Conservation (phyloP, 2,888 invertebrate genomes). For the Galeopsomyia nigrocyanea region DNA sequence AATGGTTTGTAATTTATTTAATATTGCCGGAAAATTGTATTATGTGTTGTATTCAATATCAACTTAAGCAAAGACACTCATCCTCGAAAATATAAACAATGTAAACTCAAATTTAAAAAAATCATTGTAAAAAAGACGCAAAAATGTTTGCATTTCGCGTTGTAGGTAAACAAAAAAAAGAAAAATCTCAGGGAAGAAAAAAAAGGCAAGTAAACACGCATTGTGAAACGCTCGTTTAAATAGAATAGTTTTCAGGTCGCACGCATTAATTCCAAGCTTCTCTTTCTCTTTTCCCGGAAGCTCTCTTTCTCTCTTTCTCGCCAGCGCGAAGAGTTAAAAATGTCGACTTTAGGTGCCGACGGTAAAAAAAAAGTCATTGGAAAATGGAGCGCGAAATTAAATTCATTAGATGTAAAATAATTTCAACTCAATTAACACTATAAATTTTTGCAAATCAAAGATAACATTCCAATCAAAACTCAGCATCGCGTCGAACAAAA, state of each 20-base stretch:
- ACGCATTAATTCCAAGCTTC: neutral
- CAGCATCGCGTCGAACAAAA: too few relatives aligned
- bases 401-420: conserved; percentile 13
- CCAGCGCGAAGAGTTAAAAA: conserved; percentile 32
- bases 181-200: neutral
- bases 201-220: conserved; percentile 1
- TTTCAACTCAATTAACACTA: conserved; percentile 1
- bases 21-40: too few relatives aligned
- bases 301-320: too few relatives aligned
- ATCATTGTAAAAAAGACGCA: too few relatives aligned
- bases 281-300: conserved; percentile 23
- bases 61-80: neutral
- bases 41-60: too few relatives aligned
- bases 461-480: too few relatives aligned
- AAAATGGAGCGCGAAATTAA: conserved; percentile 23
- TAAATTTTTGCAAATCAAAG: neutral
- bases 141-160: neutral
- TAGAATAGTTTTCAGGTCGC: conserved; percentile 42
- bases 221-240: conserved; percentile 36
- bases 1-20: too few relatives aligned
- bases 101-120: conserved; percentile 1
- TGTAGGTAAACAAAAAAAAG: neutral
- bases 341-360: conserved; percentile 22
- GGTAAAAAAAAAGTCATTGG: conserved; percentile 6
- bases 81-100: neutral